Evolutionary conservation across 2,797 vertebrate species (phyloP), one percentile per base, ranked within the genome.

Genomic region (Nannoperca obscura): DNA sequence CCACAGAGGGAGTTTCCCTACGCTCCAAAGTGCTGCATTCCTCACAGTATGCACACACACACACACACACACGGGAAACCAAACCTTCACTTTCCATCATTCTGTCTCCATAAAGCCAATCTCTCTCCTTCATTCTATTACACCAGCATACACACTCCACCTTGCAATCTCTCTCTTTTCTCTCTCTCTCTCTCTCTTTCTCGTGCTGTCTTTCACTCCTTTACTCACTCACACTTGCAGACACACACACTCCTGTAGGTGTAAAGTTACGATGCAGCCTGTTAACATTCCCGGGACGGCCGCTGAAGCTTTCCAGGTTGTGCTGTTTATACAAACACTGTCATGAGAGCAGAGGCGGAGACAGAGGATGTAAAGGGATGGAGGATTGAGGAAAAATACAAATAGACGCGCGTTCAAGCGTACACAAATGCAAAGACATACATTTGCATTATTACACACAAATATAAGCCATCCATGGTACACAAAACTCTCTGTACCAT

Each of bases 271-370:
- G 14, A 69, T 0, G 77, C 79, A 19, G 88, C 89, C 83, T 84
- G 88, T 91, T 91, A 88, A 85, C 89, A 81, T 93, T 91, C 90
- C 84, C 67, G n/a, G 54, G 62, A 60, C 34, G 30, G 44, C 76
- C 13, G 38, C 85, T 87, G 92, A 93, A 74, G 86, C 69, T 81
- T 90, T 93, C 92, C 93, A 93, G 90, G 92, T 92, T 91, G 88
- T 84, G 83, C 80, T 90, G 88, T 93, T 93, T 89, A 86, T 76
- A 88, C 80, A 80, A 86, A 83, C 24, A 63, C 63, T 27, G 72
- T 78, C 66, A 5, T 78, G 15, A 34, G 81, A 65, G 49, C 54
- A 81, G 74, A 65, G 2, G 64, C 3, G 40, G 65, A 69, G 83
- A 54, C 47, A 46, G 68, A 40, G 68, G 71, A 64, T 72, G 60